Percentiles rank a stretch among this genome's conserved stretches.
Conservation (phyloP, 2,888 invertebrate species). For the Argyresthia goedartella region DNA sequence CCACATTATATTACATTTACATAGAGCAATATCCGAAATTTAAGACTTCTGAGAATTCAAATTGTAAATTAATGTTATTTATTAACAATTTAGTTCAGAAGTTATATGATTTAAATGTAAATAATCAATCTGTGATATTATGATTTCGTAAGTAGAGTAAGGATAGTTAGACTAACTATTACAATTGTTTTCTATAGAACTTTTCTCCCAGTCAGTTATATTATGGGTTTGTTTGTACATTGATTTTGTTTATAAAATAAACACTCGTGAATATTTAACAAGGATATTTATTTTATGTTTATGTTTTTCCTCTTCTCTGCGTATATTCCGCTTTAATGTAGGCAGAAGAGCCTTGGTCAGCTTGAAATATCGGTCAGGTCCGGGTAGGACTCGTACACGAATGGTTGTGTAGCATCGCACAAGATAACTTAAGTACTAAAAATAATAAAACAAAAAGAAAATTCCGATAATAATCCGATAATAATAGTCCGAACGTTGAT, state of each 20-base stretch:
- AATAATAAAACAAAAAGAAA: too few relatives aligned
- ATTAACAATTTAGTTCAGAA: not conserved
- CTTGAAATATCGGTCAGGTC: too few relatives aligned
- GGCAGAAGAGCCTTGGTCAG: too few relatives aligned
- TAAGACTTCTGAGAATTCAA: not conserved
- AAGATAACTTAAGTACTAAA: too few relatives aligned
- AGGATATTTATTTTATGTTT: too few relatives aligned
- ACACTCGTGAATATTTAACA: conserved; percentile 23
- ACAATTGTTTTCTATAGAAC: conserved; percentile 29
- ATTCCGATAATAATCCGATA: too few relatives aligned
- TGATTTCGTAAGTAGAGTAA: conserved; percentile 15
- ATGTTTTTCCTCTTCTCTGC: too few relatives aligned
- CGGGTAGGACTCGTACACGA: too few relatives aligned
- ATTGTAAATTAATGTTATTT: not conserved
- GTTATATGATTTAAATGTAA: not conserved
- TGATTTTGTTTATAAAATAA: conserved; percentile 60
- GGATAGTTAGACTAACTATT: conserved; percentile 25
- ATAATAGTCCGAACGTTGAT: too few relatives aligned
- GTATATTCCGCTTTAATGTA: too few relatives aligned
- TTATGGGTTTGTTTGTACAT: conserved; percentile 49
- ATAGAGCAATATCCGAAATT: not conserved
- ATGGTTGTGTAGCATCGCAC: too few relatives aligned
- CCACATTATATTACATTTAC: too few relatives aligned
- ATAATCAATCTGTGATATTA: conserved; percentile 53
- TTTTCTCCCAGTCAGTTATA: conserved; percentile 35